Base-by-base conservation (phyloP, 1,140 invertebrate species). In the Drosophila sp. region DNA sequence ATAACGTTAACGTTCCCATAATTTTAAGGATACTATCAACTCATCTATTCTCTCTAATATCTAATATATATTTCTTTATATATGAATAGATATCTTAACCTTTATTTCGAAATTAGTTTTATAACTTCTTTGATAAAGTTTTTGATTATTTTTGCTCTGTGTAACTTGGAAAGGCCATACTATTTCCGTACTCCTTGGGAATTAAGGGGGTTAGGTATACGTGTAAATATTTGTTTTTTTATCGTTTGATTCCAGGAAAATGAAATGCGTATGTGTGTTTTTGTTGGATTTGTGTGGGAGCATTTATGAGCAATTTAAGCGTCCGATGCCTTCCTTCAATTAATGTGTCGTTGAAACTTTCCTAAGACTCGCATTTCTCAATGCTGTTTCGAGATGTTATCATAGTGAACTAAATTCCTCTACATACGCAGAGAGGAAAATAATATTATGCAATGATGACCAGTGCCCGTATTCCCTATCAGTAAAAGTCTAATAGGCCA, bases 401-500 rank as follows among this genome's bases (percentile, higher is more conserved):
- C 44, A 50, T 10, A 10, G 10, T 50, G 44, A 50, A 50, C 44
- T 50, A 50, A 50, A 50, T 50, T 50, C 11, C 6, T 47, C 6
- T 7, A 25, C 5, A 17, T 10, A 35, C 33, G 10, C 40, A 47
- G 4, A 50, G 44, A 50, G 44, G 44, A 50, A 50, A 27, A 1
- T 3, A 10, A 27, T 8, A 50, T 50, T 50, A 50, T 50, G 44
- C 23, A 50, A 50, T 23, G 44, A 11, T 30, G 30, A 17, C 40
- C 40, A 41, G 23, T 27, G 44, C 44, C 44, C 44, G 44, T 50
- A 50, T 56, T 32, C 35, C 56, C 56, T 58, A 58, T 32, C 17
- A 33, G 32, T 57, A 57, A 29, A 23, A 58, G 23, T 35, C 56
- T 32, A 58, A 58, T 58, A 38, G 29, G 58, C 23, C 23, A 60